Percentiles rank a stretch among this genome's conserved stretches.
Conservation (phyloP, 2,888 invertebrate genomes). For the Torymus aiolomorphi region DNA sequence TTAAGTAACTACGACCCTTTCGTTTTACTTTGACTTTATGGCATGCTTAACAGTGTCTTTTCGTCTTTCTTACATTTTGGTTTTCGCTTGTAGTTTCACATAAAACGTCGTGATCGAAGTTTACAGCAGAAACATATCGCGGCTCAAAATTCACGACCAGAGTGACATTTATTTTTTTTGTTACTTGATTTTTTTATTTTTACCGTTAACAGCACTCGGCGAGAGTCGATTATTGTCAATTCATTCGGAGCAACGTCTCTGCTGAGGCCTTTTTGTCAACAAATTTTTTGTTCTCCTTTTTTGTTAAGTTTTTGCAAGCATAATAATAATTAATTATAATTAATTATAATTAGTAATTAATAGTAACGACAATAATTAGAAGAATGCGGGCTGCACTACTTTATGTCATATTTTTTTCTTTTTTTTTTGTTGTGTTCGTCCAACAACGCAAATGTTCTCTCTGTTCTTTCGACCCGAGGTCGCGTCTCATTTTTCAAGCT, state of each 20-base stretch:
- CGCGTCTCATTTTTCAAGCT: slow-evolving; percentile 9
- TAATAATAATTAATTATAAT: slow-evolving; percentile 49
- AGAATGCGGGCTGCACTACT: slow-evolving; percentile 30
- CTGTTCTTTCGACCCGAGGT: not conserved
- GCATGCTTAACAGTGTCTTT: slow-evolving; percentile 44
- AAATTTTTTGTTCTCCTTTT: slow-evolving; percentile 38
- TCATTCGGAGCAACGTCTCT: slow-evolving; percentile 72
- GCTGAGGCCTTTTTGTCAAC: slow-evolving; percentile 61
- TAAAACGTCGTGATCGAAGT: slow-evolving; percentile 27
- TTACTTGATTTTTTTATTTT: slow-evolving; percentile 23
- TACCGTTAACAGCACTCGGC: slow-evolving; percentile 46
- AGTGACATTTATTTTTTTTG: slow-evolving; percentile 26
- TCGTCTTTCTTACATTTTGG: slow-evolving; percentile 21
- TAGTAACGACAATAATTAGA: slow-evolving; percentile 47
- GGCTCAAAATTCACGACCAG: slow-evolving; percentile 27
- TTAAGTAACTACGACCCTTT: slow-evolving; percentile 63
- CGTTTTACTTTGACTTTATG: slow-evolving; percentile 56
- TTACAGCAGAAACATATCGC: slow-evolving; percentile 44
- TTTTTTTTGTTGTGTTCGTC: slow-evolving; percentile 5
- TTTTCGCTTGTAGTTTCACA: slow-evolving; percentile 28
- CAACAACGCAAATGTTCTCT: slow-evolving; percentile 26
- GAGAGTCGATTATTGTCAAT: slow-evolving; percentile 71
- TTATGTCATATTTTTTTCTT: slow-evolving; percentile 15
- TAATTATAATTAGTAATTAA: slow-evolving; percentile 26
- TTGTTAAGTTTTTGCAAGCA: slow-evolving; percentile 40